These are phyloP conservation scores for Pandemis corylana DNA, from an alignment of 2,888 invertebrate species.

Conservation along the genomic window DNA sequence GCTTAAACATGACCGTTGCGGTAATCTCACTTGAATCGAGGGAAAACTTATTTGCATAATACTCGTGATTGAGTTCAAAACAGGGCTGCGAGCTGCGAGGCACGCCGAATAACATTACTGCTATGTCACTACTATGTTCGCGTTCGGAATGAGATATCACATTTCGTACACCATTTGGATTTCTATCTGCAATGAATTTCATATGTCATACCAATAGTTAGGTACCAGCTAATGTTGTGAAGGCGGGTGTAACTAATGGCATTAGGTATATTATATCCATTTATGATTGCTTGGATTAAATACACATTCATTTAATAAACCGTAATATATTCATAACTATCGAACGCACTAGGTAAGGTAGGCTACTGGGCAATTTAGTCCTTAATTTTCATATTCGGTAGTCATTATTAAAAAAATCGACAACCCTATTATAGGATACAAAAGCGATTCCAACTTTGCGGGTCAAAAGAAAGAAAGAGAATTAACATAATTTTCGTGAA, in stretches of 20 bases:
- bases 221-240: not conserved
- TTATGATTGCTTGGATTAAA: not conserved
- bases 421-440: slow-evolving; percentile 16
- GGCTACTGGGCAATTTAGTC: no score
- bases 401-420: not conserved
- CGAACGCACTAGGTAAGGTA: no score
- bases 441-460: slow-evolving; percentile 16
- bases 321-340: no score
- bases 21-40: slow-evolving; percentile 25
- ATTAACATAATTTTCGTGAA: slow-evolving; percentile 37
- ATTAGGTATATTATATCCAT: not conserved
- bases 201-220: not conserved
- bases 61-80: slow-evolving; percentile 27
- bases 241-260: not conserved
- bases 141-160: not conserved
- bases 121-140: not conserved
- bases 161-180: not conserved
- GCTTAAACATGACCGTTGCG: slow-evolving; percentile 1
- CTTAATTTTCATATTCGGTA: no score
- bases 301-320: not conserved
- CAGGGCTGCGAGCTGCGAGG: slow-evolving; percentile 15
- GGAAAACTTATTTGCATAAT: slow-evolving; percentile 33
- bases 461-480: slow-evolving; percentile 4
- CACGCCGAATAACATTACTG: not conserved
- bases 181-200: slow-evolving; percentile 6